Evolutionary conservation across 2,888 invertebrate species (phyloP), one percentile per base, ranked within the genome.

Genomic region (Oscheius sp.): DNA sequence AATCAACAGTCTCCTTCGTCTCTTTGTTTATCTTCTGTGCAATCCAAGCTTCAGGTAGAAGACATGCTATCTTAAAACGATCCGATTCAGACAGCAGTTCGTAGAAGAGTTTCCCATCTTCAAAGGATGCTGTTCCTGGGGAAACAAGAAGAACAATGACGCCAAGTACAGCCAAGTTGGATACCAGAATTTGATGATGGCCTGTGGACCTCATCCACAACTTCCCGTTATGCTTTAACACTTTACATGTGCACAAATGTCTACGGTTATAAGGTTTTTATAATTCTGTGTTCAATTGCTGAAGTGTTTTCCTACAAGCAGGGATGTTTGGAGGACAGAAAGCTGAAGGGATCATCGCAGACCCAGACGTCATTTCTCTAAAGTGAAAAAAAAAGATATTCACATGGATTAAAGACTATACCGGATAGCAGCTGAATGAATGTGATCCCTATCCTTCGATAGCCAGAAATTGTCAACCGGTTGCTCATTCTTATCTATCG

Each of bases 401-500:
- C 9, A 32, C 2, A 22, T 22, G 14, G 12, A 24, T 17, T 17
- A 47, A 22, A 4, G 20, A 41, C 14, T 14, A 4, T 26, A 70
- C 72, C 72, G 51, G 61, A 73, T 61, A 5, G 38, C 57, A 1
- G 30, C 33, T 17, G 61, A 65, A 47, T 76, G 72, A 4, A 59
- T 59, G 45, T 71, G 49, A 12, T 61, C 68, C n/a, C 38, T 54
- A 51, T 82, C 75, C 59, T 85, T 84, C 22, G 80, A 72, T 20
- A 85, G 65, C 75, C 76, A 83, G 30, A 87, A 74, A 20, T 78
- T 82, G 77, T 88, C 88, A 57, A 87, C 86, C 12, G 87, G 78
- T 56, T 80, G 77, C 26, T 87, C 87, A 68, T 74, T 77, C 86
- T 87, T 81, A 44, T 85, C 84, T 66, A 77, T 74, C 45, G 89